Conservation (phyloP, 2,888 invertebrate species). For the Elmis aenea region DNA sequence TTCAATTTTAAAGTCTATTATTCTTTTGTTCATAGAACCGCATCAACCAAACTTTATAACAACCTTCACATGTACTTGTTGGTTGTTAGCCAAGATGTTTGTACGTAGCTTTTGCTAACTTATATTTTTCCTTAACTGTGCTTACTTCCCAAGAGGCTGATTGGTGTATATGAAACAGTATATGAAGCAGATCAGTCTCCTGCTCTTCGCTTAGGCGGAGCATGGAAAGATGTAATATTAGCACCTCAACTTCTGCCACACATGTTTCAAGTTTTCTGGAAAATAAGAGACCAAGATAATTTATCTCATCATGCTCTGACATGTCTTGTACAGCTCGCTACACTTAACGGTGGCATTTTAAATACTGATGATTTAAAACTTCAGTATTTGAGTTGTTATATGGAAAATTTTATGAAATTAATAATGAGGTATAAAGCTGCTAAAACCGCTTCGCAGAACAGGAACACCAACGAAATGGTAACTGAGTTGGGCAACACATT, state of each 20-base stretch:
- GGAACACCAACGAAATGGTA: neutral
- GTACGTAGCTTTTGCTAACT: no score
- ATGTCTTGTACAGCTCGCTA: constrained; percentile 77
- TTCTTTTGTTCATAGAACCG: no score
- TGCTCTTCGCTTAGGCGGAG: constrained; percentile 55
- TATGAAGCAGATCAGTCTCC: constrained; percentile 62
- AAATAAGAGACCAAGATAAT: constrained; percentile 69
- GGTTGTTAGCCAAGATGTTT: no score
- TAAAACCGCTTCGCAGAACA: neutral
- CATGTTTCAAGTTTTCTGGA: constrained; percentile 79
- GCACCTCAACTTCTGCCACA: constrained; percentile 69
- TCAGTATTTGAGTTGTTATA: constrained; percentile 56
- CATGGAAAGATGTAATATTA: constrained; percentile 74
- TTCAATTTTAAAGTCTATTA: no score
- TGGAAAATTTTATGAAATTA: constrained; percentile 58
- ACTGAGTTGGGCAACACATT: neutral
- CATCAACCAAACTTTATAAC: no score
- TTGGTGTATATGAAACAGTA: constrained; percentile 66
- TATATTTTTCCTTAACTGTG: constrained; percentile 28
- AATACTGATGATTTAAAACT: constrained; percentile 47
- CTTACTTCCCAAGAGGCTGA: constrained; percentile 62
- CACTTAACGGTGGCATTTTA: constrained; percentile 59
- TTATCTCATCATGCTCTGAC: constrained; percentile 73
- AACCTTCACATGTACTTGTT: no score
- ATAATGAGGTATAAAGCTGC: constrained; percentile 48